Conservation (phyloP, 53 echinoderm and acorn worm genomes). For the Temnopleurus reevesii region DNA sequence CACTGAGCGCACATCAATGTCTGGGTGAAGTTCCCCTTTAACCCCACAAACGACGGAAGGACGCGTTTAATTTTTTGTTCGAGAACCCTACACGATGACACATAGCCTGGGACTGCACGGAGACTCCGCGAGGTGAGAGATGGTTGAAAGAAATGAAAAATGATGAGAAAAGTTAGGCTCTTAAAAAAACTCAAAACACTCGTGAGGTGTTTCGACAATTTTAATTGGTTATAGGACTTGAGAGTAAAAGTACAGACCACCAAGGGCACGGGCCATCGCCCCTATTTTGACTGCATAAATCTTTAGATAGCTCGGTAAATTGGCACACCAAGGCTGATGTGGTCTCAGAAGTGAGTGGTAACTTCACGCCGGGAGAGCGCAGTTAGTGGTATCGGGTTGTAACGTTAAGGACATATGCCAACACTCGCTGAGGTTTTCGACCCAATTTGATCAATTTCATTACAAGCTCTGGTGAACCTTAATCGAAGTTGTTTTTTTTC, state of each 20-base stretch:
- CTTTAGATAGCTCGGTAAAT: conserved; percentile 38
- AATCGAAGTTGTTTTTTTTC: not conserved
- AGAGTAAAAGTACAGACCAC: conserved; percentile 6
- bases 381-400: conserved; percentile 25
- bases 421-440: conserved; percentile 38
- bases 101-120: conserved; percentile 46
- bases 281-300: not conserved
- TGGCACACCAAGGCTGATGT: conserved; percentile 21
- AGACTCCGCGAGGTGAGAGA: conserved; percentile 29
- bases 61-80: conserved; percentile 44
- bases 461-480: not conserved
- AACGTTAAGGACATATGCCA: conserved; percentile 24
- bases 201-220: conserved; percentile 43
- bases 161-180: not conserved
- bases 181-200: not conserved
- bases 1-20: no score
- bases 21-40: no score
- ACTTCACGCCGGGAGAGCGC: conserved; percentile 34
- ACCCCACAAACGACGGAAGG: conserved; percentile 44
- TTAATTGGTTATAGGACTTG: conserved; percentile 34
- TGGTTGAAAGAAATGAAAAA: conserved; percentile 15
- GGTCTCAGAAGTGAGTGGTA: conserved; percentile 22
- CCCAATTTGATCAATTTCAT: conserved; percentile 53
- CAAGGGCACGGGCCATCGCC: not conserved
- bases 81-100: conserved; percentile 57